phyloP scores from a whole-genome alignment of 1,140 invertebrate species.

The Wasmannia auropunctata region DNA sequence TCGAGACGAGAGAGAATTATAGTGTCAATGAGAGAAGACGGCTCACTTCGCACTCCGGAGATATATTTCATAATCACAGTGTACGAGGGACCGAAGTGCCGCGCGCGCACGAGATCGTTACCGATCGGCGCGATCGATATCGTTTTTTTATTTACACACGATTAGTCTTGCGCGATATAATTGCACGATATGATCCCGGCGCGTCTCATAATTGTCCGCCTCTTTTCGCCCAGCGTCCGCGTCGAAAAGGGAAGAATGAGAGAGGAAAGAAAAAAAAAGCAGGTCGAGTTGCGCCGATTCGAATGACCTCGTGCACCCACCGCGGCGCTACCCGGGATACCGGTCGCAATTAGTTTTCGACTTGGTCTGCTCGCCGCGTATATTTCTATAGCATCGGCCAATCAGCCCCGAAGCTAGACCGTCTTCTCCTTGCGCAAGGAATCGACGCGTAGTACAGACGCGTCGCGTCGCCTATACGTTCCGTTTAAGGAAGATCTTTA shows the following conservation, averaged over 20 bases:
- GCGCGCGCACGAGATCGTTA: slow-evolving; percentile 38
- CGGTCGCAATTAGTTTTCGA: slow-evolving; percentile 70
- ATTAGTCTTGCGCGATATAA: slow-evolving; percentile 59
- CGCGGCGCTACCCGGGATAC: slow-evolving; percentile 51
- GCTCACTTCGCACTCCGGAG: slow-evolving; percentile 10
- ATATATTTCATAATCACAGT: slow-evolving; percentile 55
- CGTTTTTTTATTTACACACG: slow-evolving; percentile 60
- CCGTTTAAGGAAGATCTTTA: slow-evolving; percentile 74
- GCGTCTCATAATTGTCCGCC: slow-evolving; percentile 45
- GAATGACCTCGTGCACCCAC: slow-evolving; percentile 40
- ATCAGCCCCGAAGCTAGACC: slow-evolving; percentile 69
- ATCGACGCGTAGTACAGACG: slow-evolving; percentile 53
- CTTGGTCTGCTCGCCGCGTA: slow-evolving; percentile 58
- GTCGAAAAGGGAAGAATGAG: neutral
- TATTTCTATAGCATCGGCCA: slow-evolving; percentile 67
- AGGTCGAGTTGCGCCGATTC: slow-evolving; percentile 27
- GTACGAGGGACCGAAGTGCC: neutral
- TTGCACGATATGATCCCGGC: slow-evolving; percentile 33
- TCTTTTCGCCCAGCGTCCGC: slow-evolving; percentile 18
- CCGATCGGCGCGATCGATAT: slow-evolving; percentile 59
- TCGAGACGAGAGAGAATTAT: neutral
- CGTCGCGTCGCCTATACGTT: slow-evolving; percentile 40
- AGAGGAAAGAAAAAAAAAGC: slow-evolving; percentile 34
- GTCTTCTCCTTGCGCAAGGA: slow-evolving; percentile 58
- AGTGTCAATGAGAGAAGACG: slow-evolving; percentile 35